These are phyloP conservation scores for Synergus umbraculus DNA, from an alignment of 2,888 invertebrate species.

Conservation along the genomic window DNA sequence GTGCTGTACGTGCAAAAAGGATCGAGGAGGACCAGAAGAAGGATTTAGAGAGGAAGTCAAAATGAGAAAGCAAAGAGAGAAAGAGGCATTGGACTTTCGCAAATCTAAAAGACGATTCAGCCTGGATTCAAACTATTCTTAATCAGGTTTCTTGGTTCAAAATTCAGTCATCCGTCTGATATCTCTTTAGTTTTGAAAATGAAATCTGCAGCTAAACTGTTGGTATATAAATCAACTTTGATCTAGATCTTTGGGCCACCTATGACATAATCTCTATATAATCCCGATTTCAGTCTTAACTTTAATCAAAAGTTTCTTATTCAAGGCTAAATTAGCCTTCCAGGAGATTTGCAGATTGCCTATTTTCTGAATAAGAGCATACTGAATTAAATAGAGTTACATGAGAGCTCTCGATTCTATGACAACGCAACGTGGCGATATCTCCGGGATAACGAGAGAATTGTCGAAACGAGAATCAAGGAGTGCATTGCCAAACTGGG, in stretches of 20 bases:
- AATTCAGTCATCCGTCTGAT: too few species aligned
- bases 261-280: constrained; percentile 9
- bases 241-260: constrained; percentile 11
- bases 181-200: too few species aligned
- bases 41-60: constrained; percentile 44
- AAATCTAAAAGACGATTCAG: constrained; percentile 1
- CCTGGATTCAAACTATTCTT: neutral
- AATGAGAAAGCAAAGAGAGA: constrained; percentile 45
- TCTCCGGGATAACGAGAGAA: constrained; percentile 8
- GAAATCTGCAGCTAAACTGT: neutral
- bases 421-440: constrained; percentile 23
- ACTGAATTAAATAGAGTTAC: constrained; percentile 6
- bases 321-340: neutral
- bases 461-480: constrained; percentile 32
- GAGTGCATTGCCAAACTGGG: constrained; percentile 15
- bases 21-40: constrained; percentile 58
- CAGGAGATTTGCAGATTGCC: neutral
- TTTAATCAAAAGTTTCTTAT: constrained; percentile 26
- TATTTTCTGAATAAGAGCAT: neutral
- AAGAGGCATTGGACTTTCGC: constrained; percentile 40
- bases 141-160: neutral
- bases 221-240: neutral
- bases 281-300: constrained; percentile 20
- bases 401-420: neutral
- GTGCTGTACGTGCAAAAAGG: constrained; percentile 57